Base-by-base conservation (phyloP, 1,140 invertebrate genomes). In the Wiebesia pumilae region DNA sequence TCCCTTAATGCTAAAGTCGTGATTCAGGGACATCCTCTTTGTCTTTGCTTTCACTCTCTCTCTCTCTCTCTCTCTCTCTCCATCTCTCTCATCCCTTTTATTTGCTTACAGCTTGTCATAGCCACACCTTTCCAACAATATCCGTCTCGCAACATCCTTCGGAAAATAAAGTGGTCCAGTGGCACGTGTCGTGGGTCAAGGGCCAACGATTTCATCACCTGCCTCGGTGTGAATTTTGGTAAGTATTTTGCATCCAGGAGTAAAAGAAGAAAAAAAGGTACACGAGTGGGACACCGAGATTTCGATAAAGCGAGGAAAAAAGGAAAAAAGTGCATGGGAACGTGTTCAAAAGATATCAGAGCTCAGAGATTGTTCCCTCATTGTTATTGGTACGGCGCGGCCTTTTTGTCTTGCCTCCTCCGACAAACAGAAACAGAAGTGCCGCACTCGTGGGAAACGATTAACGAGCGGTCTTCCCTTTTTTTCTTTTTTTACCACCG, bases 111-210 rank as follows among this genome's bases (percentile, higher is more conserved):
- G 6, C 62, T 62, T 54, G 33, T 73, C 69, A 73, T 21, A 38
- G 4, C 21, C 51, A 6, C 21, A 51, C 58, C 3, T 10, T 62
- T 62, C 65, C 24, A 2, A 12, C n/a, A 40, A 33, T 35, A 78
- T 65, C 73, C 35, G 58, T 16, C 43, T 30, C 58, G 78, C 40
- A 58, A 84, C 83, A 79, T 40, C 24, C 75, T 43, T 84, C n/a
- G 35, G 0, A 21, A 43, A 84, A 78, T 65, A 43, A 77, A 78
- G 54, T 24, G 27, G 51, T 54, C 47, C 40, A 38, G 10, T 51
- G 24, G 47, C 77, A n/a, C 47, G 77, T 21, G 3, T 51, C 47
- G 16, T 58, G 58, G 83, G 73, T 84, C 83, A 84, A 84, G 73
- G 75, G 75, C 83, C 75, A 84, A 58, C n/a, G 65, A 19, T 73